Base-by-base conservation (phyloP, 2,113 vertebrate species). In the Nibea coibor region DNA sequence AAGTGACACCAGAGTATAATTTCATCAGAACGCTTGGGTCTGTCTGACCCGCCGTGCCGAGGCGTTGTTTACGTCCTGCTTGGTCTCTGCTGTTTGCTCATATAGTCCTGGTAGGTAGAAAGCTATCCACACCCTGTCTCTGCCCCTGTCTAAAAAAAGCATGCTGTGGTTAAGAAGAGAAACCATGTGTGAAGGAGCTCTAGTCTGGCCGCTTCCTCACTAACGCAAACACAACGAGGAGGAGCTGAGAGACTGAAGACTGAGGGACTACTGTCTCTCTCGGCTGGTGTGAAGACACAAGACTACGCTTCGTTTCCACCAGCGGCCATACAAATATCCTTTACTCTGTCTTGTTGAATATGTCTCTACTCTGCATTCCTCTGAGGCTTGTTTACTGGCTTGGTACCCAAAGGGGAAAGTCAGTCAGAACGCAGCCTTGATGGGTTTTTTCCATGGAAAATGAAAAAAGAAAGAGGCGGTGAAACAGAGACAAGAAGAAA, bases 41-140 rank as follows among this genome's bases (percentile, higher is more conserved):
- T 2, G 81, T 69, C 86, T 76, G 45, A 51, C 31, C 70, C 17
- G 31, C 70, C 3, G 0, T 12, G 51, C 72, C 35, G 9, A 45
- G 64, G 53, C 42, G 74, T 78, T 88, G 90, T 89, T 85, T 89
- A 50, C 19, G n/a, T 59, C 51, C 42, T 16, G 43, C 72, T 90
- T 72, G 50, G 68, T 76, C 72, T 78, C 66, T 10, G 10, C 75
- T 89, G 81, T 91, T 91, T 91, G 79, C 83, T 82, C 77, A 68
- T 86, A 81, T 66, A 90, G 82, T 75, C 58, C 58, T 65, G 85
- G 86, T 87, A 22, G 78, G 67, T 72, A 71, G 28, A 35, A 72
- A 82, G 88, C 88, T 88, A 85, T 89, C 90, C 92, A 89, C 94
- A 91, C 90, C 91, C 90, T 91, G 93, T 93, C 91, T 93, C 66